Evolutionary conservation across 2,888 invertebrate species (phyloP), one percentile per base, ranked within the genome.

Genomic region (Cerceris ruficornis): DNA sequence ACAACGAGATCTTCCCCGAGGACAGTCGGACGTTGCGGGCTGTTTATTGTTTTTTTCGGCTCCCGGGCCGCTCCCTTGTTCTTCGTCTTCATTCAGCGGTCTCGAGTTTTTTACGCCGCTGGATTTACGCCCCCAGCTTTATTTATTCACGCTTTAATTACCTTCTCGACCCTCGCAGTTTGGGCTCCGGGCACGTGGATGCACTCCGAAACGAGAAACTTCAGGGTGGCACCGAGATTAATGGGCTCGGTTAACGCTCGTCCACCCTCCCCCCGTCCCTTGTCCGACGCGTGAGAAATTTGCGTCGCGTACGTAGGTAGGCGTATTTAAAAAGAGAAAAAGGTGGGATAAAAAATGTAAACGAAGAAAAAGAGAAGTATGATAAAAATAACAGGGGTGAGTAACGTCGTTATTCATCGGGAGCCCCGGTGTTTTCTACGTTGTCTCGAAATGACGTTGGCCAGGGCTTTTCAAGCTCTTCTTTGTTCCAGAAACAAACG

Each of bases 61-160:
- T 13, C 39, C 8, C 64, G 14, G 43, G 13, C 39, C 54, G 9
- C 41, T 15, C 46, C n/a, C 61, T 75, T 69, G 67, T 71, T 42
- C 70, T 52, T 49, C 70, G 41, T 72, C 75, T 60, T 76, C 69
- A 62, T 79, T 81, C 83, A 64, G 60, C 41, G 72, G 65, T 55
- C 68, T 17, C 41, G n/a, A 67, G 66, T 79, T 79, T 85, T 83
- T 81, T 81, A 62, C 52, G 67, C 74, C 80, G 82, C 77, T 81
- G 86, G 90, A 91, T 90, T 91, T 90, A 88, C 90, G 88, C 88
- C 84, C 83, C 86, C 82, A 85, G 87, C 89, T 87, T 91, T 91
- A 91, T 91, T 91, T 91, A 91, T 91, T 91, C 90, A 89, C 87
- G 90, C 87, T 91, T 91, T 91, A 91, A 91, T 91, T 91, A 91